Evolutionary conservation across 2,888 invertebrate species (phyloP), one percentile per base, ranked within the genome.

Genomic region (Hipparchia semele): DNA sequence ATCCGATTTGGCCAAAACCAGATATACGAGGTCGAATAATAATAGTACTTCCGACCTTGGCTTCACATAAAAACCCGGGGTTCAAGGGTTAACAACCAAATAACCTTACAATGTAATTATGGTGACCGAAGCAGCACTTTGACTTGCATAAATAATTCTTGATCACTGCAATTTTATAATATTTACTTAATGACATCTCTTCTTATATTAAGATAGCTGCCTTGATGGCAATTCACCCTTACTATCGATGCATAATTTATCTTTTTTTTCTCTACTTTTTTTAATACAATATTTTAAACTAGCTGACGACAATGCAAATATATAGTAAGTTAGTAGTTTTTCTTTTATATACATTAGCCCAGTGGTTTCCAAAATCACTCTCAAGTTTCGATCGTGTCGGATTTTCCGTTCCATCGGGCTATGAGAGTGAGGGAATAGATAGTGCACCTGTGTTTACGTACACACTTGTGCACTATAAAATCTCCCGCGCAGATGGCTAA

Each of bases 21-120:
- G 72, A 74, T 59, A 60, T 70, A 71, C 72, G 72, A 74, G 74
- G 74, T 64, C 74, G 59, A 10, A 61, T 54, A 33, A 61, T 54
- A 33, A 66, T 68, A n/a, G 51, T 62, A 68, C 23, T 33, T 5
- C 46, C 66, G 62, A 49, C 74, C 74, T 74, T 74, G 72, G 69
- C 70, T 62, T 62, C 33, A 59, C 72, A 59, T 33, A 51, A 69
- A 74, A 9, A 69, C 61, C 53, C 45, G 54, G 46, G 74, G 67
- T 72, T 74, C 72, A 72, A 72, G 74, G 74, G 67, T 68, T 49
- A 49, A 60, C 12, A 13, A 7, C 12, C 51, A 12, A 51, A 65
- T 23, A 33, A 68, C 68, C 60, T 68, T 60, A 59, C 49, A 13
- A 10, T 8, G 68, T 51, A 68, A 68, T 68, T 68, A 68, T n/a